Base-by-base conservation (phyloP, 2,888 invertebrate species). In the Phortica magna region DNA sequence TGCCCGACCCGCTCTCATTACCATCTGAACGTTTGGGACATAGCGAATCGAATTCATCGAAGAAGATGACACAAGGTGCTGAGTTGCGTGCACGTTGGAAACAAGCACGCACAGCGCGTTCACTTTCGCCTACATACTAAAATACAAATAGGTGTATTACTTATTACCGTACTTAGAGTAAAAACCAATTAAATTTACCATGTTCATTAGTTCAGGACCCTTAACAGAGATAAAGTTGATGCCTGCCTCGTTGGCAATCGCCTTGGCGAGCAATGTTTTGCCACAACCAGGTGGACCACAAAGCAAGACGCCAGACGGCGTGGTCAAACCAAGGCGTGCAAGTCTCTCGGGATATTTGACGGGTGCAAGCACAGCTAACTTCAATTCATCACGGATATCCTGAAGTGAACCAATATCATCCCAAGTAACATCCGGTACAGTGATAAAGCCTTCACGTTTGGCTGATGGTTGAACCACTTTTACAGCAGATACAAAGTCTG, bases 141-240 rank as follows among this genome's bases (percentile, higher is more conserved):
- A 17, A n/a, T 14, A 42, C 10, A 9, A 55, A 5, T 9, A 9
- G 4, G 9, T 9, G 61, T 17, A 53, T 7, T 2, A 31, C 12
- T 19, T 39, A 31, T 10, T 39, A 10, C 42, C 12, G 4, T 19
- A 14, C n/a, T 61, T n/a, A 5, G 14, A 42, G 14, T 3, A 1
- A 31, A 31, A 10, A 22, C 0, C 6, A 17, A 31, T 0, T 22
- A 12, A 9, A 67, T 90, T 92, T 92, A 97, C 97, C 99, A 99
- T 99, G 90, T 98, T 99, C 76, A 99, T 93, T 74, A 99, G 92
- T 92, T 99, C 99, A 0, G 99, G 99, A 17, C 99, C 99, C 93
- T 99, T 99, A 0, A 99, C 98, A 7, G 98, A 98, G 85, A 99
- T 98, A 87, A 99, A 99, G 92, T 99, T 99, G 59, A 99, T 97